phyloP scores from a whole-genome alignment of 2,797 vertebrate species.

The Aplochiton taeniatus region DNA sequence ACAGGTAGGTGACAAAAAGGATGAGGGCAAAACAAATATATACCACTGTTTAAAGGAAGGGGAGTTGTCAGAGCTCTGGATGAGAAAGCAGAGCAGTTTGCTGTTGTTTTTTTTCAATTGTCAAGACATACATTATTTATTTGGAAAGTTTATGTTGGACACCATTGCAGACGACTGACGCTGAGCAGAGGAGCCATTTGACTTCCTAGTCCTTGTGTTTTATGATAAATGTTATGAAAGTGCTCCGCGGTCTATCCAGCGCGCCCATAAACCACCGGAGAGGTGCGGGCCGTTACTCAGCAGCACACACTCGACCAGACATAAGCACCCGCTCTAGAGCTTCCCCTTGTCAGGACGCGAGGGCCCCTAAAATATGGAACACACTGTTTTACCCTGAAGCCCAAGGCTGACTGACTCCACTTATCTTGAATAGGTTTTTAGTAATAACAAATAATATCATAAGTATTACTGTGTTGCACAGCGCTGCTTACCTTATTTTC shows the following conservation, averaged over 20 bases:
- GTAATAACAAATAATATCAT: too few species aligned
- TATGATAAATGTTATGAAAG: slow-evolving; percentile 79
- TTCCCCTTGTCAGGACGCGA: slow-evolving; percentile 31
- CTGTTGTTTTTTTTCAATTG: slow-evolving; percentile 1
- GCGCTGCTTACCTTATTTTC: too few species aligned
- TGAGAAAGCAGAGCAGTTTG: slow-evolving; percentile 63
- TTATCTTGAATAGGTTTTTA: too few species aligned
- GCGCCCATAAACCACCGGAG: slow-evolving; percentile 73
- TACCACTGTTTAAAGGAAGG: not conserved
- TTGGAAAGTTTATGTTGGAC: slow-evolving; percentile 66
- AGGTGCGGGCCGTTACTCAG: slow-evolving; percentile 71
- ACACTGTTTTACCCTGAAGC: too few species aligned
- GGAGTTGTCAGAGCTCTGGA: not conserved
- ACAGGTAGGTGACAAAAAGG: slow-evolving; percentile 21
- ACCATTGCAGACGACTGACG: slow-evolving; percentile 57
- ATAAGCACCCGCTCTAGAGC: slow-evolving; percentile 58
- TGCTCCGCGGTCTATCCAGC: slow-evolving; percentile 75
- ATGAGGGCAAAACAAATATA: slow-evolving; percentile 22
- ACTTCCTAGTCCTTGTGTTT: slow-evolving; percentile 68
- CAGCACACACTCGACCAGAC: slow-evolving; percentile 57
- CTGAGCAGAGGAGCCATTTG: slow-evolving; percentile 70
- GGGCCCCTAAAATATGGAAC: too few species aligned
- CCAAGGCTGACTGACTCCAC: too few species aligned
- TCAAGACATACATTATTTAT: slow-evolving; percentile 61
- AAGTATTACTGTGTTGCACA: too few species aligned